A percentile compares a stretch with the other conserved stretches of the same genome.
Conservation (phyloP, 2,797 vertebrate genomes). For the Hypotaenidia okinawae region DNA sequence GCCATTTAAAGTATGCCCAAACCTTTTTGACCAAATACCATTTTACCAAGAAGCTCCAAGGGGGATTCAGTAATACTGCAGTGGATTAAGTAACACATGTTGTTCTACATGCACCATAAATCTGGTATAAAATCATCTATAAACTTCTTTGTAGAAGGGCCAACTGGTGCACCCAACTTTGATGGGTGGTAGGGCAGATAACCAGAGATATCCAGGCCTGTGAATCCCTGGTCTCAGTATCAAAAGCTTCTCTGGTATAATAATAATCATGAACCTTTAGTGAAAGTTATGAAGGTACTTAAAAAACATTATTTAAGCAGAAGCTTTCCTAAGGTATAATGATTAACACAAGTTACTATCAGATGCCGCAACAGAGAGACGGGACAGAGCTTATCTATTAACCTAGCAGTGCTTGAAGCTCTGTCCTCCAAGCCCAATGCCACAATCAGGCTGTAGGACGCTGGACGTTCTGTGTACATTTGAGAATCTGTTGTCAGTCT, state of each 20-base stretch:
- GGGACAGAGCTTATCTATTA: too few relatives aligned
- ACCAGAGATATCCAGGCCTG: not conserved
- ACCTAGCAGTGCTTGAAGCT: too few relatives aligned
- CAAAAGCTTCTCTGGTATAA: not conserved
- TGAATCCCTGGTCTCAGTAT: not conserved
- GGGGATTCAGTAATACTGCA: not conserved
- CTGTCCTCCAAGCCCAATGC: too few relatives aligned
- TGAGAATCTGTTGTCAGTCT: not conserved
- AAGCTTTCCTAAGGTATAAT: not conserved
- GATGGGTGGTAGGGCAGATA: not conserved
- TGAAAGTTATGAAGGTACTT: not conserved
- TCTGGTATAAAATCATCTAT: not conserved
- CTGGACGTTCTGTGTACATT: not conserved
- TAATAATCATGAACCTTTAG: not conserved
- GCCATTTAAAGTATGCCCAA: not conserved
- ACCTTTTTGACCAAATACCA: not conserved
- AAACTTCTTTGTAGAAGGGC: not conserved
- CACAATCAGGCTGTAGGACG: not conserved
- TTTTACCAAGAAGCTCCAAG: not conserved
- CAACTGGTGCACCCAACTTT: not conserved
- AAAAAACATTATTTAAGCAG: not conserved
- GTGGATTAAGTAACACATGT: not conserved
- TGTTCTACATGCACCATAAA: not conserved
- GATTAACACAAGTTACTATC: not conserved
- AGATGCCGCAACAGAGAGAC: too few relatives aligned